These are phyloP conservation scores for Oncorhynchus mykiss DNA, from an alignment of 2,113 vertebrate species.

Conservation along the genomic window DNA sequence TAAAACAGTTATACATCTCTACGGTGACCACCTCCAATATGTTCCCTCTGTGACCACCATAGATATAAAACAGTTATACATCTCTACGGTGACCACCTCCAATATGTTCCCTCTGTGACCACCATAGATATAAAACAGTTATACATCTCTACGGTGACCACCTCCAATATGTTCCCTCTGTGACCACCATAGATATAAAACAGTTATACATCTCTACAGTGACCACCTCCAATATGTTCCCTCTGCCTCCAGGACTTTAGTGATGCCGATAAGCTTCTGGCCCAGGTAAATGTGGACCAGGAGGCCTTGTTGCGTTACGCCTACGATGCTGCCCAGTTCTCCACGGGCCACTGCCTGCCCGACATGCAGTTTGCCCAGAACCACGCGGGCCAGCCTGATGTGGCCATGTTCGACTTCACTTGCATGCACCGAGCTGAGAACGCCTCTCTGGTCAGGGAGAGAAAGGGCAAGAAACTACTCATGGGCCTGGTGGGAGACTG, in stretches of 20 bases:
- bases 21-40: too few species aligned
- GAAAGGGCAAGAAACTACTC: conserved; percentile 72
- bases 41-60: neutral
- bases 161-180: too few species aligned
- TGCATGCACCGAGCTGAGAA: conserved; percentile 86
- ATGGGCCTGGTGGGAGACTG: conserved; percentile 89
- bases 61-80: too few species aligned
- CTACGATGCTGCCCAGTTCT: conserved; percentile 80
- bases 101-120: neutral
- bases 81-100: too few species aligned
- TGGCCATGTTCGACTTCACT: conserved; percentile 90
- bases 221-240: neutral
- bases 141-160: too few species aligned
- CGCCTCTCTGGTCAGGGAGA: conserved; percentile 80
- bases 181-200: neutral
- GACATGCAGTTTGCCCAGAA: conserved; percentile 78
- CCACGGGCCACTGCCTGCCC: conserved; percentile 76
- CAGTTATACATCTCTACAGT: too few species aligned
- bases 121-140: too few species aligned
- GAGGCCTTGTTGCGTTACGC: conserved; percentile 78
- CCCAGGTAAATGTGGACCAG: conserved; percentile 71
- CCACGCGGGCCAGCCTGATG: conserved; percentile 65
- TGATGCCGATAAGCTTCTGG: conserved; percentile 76
- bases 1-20: too few species aligned
- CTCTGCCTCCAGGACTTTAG: conserved; percentile 70